Conservation (phyloP, 2,113 vertebrate species). For the Vulpes lagopus region DNA sequence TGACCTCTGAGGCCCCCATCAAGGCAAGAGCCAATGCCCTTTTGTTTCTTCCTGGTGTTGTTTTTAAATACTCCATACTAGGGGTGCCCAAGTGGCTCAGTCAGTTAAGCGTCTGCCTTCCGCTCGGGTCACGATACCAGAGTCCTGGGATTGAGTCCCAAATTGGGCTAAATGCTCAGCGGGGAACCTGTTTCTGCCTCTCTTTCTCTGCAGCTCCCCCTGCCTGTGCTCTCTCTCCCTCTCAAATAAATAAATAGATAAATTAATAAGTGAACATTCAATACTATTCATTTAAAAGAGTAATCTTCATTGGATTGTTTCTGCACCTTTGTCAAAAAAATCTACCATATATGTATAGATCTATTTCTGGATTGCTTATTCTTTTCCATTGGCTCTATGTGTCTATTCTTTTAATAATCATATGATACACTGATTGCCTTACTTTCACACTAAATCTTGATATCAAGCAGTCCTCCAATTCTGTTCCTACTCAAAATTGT, state of each 20-base stretch:
- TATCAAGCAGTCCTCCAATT: neutral
- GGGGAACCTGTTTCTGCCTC: neutral
- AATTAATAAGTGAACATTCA: neutral
- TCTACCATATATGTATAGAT: neutral
- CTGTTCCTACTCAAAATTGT: neutral
- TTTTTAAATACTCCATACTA: neutral
- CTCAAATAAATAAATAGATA: neutral
- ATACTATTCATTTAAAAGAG: neutral
- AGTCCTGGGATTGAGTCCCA: neutral
- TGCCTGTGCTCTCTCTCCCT: neutral
- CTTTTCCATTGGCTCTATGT: neutral
- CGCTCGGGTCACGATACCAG: neutral
- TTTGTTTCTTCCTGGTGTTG: neutral
- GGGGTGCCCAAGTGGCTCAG: neutral
- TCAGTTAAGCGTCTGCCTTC: neutral
- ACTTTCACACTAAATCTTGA: neutral
- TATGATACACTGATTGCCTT: neutral
- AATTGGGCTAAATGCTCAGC: neutral
- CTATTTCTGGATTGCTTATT: neutral
- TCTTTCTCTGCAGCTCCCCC: neutral
- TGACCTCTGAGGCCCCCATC: neutral
- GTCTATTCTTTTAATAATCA: neutral
- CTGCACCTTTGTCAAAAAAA: conserved; percentile 33
- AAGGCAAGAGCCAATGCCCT: neutral
- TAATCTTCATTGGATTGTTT: neutral